Conservation (phyloP, 2,113 vertebrate genomes). For the Pan paniscus region DNA sequence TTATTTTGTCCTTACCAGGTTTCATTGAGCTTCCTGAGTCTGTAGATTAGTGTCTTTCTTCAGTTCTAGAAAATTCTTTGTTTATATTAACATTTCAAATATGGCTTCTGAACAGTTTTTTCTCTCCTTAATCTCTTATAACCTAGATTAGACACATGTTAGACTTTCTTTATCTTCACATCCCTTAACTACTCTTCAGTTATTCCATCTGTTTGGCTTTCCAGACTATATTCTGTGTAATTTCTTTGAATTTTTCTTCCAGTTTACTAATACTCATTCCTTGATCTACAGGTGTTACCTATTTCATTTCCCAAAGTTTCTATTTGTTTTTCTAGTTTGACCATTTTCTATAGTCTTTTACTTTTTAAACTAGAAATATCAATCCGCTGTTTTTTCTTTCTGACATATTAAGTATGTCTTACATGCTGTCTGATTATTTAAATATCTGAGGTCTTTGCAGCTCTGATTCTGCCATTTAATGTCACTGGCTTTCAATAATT, state of each 20-base stretch:
- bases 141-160: background rate
- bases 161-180: background rate
- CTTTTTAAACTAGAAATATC: background rate
- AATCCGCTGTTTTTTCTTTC: background rate
- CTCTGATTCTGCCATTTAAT: background rate
- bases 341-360: background rate
- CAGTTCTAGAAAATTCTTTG: conserved; percentile 41
- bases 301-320: background rate
- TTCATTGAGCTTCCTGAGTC: conserved; percentile 12
- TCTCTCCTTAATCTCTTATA: conserved; percentile 30
- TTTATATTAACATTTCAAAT: background rate
- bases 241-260: conserved; percentile 29
- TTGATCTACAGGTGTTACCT: background rate
- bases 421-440: background rate
- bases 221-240: background rate
- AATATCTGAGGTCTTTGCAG: background rate
- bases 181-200: background rate
- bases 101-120: background rate
- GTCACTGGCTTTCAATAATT: background rate
- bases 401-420: background rate
- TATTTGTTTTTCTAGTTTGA: background rate
- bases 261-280: background rate
- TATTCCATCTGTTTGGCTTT: background rate
- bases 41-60: background rate
- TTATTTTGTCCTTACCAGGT: background rate